phyloP scores from a whole-genome alignment of 2,113 vertebrate species.

The Pachycephala philippinensis region DNA sequence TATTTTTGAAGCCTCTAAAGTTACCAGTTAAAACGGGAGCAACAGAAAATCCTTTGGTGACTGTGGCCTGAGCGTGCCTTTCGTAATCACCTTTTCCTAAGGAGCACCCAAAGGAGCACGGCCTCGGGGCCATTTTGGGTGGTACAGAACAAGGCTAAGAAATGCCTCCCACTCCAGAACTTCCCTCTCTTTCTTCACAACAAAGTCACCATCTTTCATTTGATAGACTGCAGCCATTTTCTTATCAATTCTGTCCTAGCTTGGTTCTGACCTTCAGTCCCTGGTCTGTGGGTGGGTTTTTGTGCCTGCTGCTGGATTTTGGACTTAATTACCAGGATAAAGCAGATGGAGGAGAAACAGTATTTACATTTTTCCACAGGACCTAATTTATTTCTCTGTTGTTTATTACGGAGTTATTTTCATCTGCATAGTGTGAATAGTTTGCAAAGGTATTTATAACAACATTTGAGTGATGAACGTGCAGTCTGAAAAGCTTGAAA shows the following conservation, averaged over 20 bases:
- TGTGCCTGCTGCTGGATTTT: not conserved
- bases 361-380: not conserved
- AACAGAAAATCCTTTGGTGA: not conserved
- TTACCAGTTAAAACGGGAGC: not conserved
- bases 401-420: constrained; percentile 12
- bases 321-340: not conserved
- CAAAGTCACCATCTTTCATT: not conserved
- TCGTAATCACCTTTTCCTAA: fast-evolving
- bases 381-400: not conserved
- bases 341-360: not conserved
- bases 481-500: not conserved
- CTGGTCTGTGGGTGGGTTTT: not conserved
- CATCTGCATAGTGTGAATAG: not conserved
- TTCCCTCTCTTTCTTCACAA: not conserved
- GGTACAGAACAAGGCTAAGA: not conserved
- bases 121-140: fast-evolving
- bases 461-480: not conserved
- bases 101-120: not conserved
- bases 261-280: not conserved
- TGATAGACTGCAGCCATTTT: not conserved
- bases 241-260: not conserved
- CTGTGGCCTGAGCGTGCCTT: not conserved
- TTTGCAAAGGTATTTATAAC: constrained; percentile 11
- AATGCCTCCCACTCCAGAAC: not conserved
- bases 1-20: not conserved